Base-by-base conservation (phyloP, 2,888 invertebrate species). In the Drosophila demipolita region DNA sequence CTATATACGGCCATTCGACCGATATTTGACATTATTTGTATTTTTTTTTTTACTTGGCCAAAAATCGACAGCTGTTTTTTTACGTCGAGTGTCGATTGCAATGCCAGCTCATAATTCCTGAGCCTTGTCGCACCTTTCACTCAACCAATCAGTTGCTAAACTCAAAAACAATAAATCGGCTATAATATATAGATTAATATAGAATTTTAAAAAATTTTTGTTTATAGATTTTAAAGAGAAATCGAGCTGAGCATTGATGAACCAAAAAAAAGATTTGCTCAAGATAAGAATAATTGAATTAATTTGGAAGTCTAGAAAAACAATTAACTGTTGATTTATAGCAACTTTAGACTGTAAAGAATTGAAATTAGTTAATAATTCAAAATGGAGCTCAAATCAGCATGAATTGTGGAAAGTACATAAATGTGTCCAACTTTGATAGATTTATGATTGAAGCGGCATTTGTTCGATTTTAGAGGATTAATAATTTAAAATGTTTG, bases 1-100 rank as follows among this genome's bases (percentile, higher is more conserved):
- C 66, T 77, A 66, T 73, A 83, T 76, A 86, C 69, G 83, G 83
- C 66, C 77, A 84, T 66, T 65, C 84, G 85, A 85, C 85, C 85
- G 85, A 85, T 85, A 85, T 85, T 81, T 79, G 73, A 76, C 83
- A 87, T 87, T 74, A 78, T 82, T 73, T 55, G 53, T 26, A 62
- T 52, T 23, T 52, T 15, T 17, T 20, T 9, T 15, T 5, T 45
- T 52, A 11, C 33, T 65, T 64, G 36, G 20, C 60, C 68, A 64
- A 66, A 48, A 15, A n/a, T 63, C 64, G 74, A 73, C 82, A 77
- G 73, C 80, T 72, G 72, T 49, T 60, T 17, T 49, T 45, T 29
- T 29, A 49, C 35, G 38, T 33, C 40, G 35, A 45, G 20, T 20
- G 38, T 55, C 38, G 54, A 38, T 38, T 38, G 45, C 60, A 49